These are phyloP conservation scores for Nomada hirtipes DNA, from an alignment of 2,888 invertebrate species.

Conservation along the genomic window DNA sequence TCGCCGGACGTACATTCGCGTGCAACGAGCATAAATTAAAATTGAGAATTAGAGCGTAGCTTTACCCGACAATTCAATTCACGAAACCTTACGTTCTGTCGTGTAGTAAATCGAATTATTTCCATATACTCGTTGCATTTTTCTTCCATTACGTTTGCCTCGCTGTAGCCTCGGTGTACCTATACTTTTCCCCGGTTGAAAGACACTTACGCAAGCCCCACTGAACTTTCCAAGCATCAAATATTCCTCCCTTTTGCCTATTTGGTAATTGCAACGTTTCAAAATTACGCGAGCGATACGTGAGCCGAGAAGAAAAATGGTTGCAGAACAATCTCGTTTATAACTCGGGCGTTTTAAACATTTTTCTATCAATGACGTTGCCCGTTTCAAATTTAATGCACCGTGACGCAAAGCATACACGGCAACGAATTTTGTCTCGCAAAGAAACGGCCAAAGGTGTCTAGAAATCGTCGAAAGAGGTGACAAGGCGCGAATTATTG, in stretches of 20 bases:
- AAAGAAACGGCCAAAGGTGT: too few species aligned
- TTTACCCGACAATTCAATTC: conserved; percentile 37
- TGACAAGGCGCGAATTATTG: neutral
- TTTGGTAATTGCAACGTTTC: too few species aligned
- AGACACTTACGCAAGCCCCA: neutral
- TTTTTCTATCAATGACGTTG: too few species aligned
- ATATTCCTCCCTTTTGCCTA: too few species aligned
- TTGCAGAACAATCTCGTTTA: too few species aligned
- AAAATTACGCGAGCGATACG: too few species aligned
- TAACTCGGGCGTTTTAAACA: too few species aligned
- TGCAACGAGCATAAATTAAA: conserved; percentile 7
- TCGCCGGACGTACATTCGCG: neutral
- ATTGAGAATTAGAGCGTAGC: conserved; percentile 38
- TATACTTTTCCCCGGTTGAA: neutral
- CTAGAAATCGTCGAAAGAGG: neutral
- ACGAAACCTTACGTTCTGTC: conserved; percentile 39
- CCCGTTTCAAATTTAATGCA: too few species aligned
- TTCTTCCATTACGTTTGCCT: neutral
- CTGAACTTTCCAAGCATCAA: too few species aligned
- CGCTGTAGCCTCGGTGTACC: neutral
- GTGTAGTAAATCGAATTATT: conserved; percentile 50
- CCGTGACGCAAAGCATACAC: too few species aligned
- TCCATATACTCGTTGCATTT: conserved; percentile 15
- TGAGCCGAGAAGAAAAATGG: too few species aligned
- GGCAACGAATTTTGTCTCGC: too few species aligned